These are phyloP conservation scores for Gonioctena quinquepunctata DNA, from an alignment of 1,140 invertebrate species.

Conservation along the genomic window DNA sequence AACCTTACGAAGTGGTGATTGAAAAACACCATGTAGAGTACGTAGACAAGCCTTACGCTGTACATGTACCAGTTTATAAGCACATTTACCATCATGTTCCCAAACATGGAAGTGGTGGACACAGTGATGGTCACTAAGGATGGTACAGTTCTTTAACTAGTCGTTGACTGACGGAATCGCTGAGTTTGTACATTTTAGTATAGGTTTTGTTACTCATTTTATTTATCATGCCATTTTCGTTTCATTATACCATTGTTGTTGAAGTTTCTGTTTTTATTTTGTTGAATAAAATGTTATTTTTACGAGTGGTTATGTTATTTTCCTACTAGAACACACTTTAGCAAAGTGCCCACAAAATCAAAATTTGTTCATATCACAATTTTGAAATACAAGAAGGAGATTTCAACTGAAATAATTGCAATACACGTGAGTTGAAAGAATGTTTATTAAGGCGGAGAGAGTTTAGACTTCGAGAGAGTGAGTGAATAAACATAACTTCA, in stretches of 20 bases:
- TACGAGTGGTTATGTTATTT: too few species aligned
- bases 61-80: slow-evolving; percentile 79
- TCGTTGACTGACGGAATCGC: neutral
- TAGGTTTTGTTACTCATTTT: neutral
- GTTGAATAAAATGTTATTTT: neutral
- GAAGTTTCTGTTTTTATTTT: neutral
- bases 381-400: too few species aligned
- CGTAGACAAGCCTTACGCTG: slow-evolving; percentile 73
- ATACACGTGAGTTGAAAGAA: too few species aligned
- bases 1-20: slow-evolving; percentile 75
- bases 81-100: slow-evolving; percentile 67
- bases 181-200: neutral
- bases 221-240: neutral
- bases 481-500: too few species aligned
- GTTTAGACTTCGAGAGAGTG: too few species aligned
- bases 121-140: slow-evolving; percentile 21
- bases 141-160: neutral
- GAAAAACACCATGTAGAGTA: slow-evolving; percentile 77
- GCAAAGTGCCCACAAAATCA: too few species aligned
- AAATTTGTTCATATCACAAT: too few species aligned
- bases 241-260: neutral
- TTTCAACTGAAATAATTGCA: too few species aligned
- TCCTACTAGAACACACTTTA: too few species aligned
- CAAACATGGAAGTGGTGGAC: slow-evolving; percentile 26
- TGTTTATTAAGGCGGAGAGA: too few species aligned